Evolutionary conservation across 1,140 invertebrate genomes (phyloP), one percentile per base, ranked within the genome.

Genomic region (Protaetia brevitarsis): DNA sequence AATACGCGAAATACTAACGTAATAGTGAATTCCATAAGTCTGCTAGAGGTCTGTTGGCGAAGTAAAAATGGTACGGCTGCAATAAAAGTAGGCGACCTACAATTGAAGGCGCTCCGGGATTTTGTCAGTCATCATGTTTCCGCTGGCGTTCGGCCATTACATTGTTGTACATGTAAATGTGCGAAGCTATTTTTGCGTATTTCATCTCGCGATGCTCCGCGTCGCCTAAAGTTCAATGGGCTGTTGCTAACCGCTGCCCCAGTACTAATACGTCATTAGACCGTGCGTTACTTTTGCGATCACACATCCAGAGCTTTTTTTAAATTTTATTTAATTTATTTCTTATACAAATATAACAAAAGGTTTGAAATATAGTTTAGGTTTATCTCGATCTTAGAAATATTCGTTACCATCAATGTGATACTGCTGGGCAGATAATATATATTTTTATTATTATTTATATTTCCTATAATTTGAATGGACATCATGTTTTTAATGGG

Each of bases 151-250:
- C 26, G 19, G 41, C 41, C 41, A 51, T 51, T 34, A 34, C 13
- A n/a, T n/a, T n/a, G n/a, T n/a, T n/a, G n/a, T n/a, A n/a, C n/a
- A n/a, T n/a, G 16, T 51, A 51, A 26, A 23, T 23, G 19, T 8
- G 16, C 41, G 41, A 51, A n/a, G 13, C 41, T 51, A 51, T 51
- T 51, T 51, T 51, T 23, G 41, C 26, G 41, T 23, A 23, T 51
- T 23, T 51, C 13, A 51, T 51, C 19, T 23, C 41, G 41, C 41
- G 19, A 23, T 23, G 16, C 19, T 13, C 37, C n/a, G n/a, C 37
- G 37, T 16, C 37, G 41, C 19, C 19, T 8, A 10, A 51, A 51
- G 41, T 51, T 51, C 41, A 51, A 23, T 51, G 41, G 41, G 41
- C 41, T 51, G 41, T 51, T 51, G 41, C 41, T 51, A 51, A 51